Percentiles rank a stretch among this genome's conserved stretches.
phyloP scores from a whole-genome alignment of 2,888 invertebrate species.

The Dascillus cervinus region DNA sequence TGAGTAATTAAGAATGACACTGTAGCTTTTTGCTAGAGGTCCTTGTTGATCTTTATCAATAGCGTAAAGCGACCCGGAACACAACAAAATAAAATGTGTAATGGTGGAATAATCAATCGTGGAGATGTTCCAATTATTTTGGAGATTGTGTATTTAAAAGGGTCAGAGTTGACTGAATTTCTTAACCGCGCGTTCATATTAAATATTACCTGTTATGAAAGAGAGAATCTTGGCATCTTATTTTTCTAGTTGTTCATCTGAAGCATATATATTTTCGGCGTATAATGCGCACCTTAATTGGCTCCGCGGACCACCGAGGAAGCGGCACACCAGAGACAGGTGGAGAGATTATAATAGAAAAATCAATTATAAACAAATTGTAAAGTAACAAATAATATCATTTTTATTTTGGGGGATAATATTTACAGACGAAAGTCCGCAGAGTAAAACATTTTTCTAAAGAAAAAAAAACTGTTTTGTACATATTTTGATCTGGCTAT shows the following conservation, averaged over 20 bases:
- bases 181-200: constrained; percentile 8
- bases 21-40: too few species aligned
- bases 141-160: too few species aligned
- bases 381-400: constrained; percentile 22
- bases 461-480: too few species aligned
- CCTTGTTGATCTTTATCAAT: too few species aligned
- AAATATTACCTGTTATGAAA: constrained; percentile 21
- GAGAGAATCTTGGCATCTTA: constrained; percentile 12
- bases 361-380: constrained; percentile 14
- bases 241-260: constrained; percentile 12
- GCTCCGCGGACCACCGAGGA: constrained; percentile 34
- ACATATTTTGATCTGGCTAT: constrained; percentile 3
- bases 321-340: constrained; percentile 21
- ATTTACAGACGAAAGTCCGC: constrained; percentile 10
- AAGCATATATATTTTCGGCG: constrained; percentile 29
- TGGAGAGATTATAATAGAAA: constrained; percentile 27
- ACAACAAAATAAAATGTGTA: too few species aligned
- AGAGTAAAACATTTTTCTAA: constrained; percentile 10
- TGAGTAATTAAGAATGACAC: too few species aligned
- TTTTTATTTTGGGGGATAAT: too few species aligned
- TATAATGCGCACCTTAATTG: constrained; percentile 37
- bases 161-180: too few species aligned
- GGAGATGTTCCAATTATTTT: too few species aligned
- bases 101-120: too few species aligned
- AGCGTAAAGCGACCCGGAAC: too few species aligned